Evolutionary conservation across 2,888 invertebrate species (phyloP).

Genomic region (Clostera curtula): DNA sequence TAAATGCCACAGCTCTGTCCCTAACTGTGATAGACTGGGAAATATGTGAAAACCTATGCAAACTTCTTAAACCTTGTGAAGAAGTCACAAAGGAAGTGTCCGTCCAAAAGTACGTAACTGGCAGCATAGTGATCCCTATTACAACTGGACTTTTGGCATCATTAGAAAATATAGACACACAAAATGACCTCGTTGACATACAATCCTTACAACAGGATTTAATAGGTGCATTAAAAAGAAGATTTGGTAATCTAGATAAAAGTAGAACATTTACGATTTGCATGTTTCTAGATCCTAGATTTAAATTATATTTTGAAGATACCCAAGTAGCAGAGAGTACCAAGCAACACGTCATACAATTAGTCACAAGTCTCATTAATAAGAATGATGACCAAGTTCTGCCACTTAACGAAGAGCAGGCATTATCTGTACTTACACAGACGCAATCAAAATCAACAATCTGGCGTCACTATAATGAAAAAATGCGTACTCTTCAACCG

Average conservation of each 20-base stretch:
- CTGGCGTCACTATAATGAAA: slow-evolving; percentile 5
- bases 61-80: slow-evolving; percentile 3
- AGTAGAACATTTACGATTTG: not conserved
- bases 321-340: slow-evolving; percentile 1
- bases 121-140: slow-evolving; percentile 2
- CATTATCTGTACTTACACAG: not conserved
- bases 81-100: slow-evolving; percentile 3
- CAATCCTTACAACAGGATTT: not conserved
- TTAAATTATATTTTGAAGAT: slow-evolving; percentile 3
- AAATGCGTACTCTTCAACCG: slow-evolving; percentile 5
- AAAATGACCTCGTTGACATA: slow-evolving; percentile 2
- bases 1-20: slow-evolving; percentile 1
- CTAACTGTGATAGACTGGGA: slow-evolving; percentile 1
- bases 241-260: not conserved
- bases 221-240: not conserved
- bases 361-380: not conserved
- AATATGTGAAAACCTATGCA: not conserved
- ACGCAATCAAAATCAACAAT: slow-evolving; percentile 4
- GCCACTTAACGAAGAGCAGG: slow-evolving; percentile 2
- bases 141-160: slow-evolving; percentile 1
- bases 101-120: slow-evolving; percentile 3
- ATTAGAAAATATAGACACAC: slow-evolving; percentile 1
- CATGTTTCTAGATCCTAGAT: slow-evolving; percentile 4
- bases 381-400: slow-evolving; percentile 1
- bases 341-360: not conserved